Evolutionary conservation across 1,140 invertebrate species (phyloP).

Genomic region (Drosophila orosa): DNA sequence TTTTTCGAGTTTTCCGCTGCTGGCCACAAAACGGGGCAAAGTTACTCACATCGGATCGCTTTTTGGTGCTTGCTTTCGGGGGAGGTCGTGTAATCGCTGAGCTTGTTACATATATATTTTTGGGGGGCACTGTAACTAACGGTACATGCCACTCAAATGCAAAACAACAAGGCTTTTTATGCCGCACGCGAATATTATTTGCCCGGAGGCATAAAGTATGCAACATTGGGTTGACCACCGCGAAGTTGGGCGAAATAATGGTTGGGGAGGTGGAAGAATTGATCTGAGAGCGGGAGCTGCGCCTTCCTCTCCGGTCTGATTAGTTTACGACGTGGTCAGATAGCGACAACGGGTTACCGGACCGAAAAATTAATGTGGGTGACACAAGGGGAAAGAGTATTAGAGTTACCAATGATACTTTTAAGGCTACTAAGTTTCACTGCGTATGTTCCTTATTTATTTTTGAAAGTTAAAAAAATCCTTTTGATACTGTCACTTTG

Average conservation of each 20-base stretch:
- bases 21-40: slow-evolving; percentile 63
- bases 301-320: slow-evolving; percentile 34
- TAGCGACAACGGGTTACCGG: neutral
- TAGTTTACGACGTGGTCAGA: slow-evolving; percentile 37
- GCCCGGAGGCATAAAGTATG: slow-evolving; percentile 52
- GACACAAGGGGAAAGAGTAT: neutral
- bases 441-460: neutral
- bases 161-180: slow-evolving; percentile 48
- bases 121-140: slow-evolving; percentile 53
- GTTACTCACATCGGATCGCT: slow-evolving; percentile 44
- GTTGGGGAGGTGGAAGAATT: neutral
- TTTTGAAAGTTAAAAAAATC: neutral
- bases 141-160: slow-evolving; percentile 53
- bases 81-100: slow-evolving; percentile 35
- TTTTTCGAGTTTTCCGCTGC: slow-evolving; percentile 13
- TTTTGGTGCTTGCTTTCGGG: slow-evolving; percentile 7
- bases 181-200: slow-evolving; percentile 61
- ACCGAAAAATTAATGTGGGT: neutral
- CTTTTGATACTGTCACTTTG: neutral
- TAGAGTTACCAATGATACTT: neutral
- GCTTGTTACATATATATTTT: slow-evolving; percentile 37
- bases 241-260: slow-evolving; percentile 6
- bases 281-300: neutral
- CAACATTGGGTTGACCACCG: slow-evolving; percentile 58
- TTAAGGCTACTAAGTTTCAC: no score